Conservation (phyloP, 2,113 vertebrate species). For the Meleagris gallopavo region DNA sequence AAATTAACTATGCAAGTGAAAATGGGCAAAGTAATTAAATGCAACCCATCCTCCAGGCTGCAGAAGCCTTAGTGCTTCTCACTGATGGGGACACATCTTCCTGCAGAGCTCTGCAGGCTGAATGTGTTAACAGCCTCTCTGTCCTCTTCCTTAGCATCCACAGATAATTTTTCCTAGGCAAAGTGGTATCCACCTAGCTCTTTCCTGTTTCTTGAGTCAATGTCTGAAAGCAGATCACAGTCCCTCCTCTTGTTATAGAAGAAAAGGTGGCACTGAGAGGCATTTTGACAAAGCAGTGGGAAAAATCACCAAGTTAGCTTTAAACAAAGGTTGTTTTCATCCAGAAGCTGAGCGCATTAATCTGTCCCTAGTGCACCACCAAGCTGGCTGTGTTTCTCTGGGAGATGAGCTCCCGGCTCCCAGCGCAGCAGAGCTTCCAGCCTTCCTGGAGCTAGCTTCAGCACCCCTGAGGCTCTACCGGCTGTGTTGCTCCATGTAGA, state of each 20-base stretch:
- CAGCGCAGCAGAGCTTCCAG: not conserved
- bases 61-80: not conserved
- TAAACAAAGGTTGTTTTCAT: not conserved
- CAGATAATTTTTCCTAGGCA: not conserved
- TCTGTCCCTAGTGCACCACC: not conserved
- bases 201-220: not conserved
- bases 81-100: not conserved
- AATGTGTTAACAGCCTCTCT: not conserved
- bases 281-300: not conserved
- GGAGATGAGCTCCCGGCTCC: not conserved
- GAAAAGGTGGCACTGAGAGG: not conserved
- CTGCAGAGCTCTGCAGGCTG: not conserved
- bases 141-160: not conserved
- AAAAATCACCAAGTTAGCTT: not conserved
- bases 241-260: not conserved
- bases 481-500: not conserved
- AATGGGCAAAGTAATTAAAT: constrained; percentile 46
- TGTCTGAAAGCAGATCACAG: not conserved
- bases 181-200: not conserved
- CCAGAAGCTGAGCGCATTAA: not conserved
- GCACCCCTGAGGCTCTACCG: accelerated
- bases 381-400: not conserved
- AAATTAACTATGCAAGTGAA: constrained; percentile 53
- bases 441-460: not conserved
- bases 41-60: not conserved